Evolutionary conservation across 1,140 invertebrate genomes (phyloP).

Genomic region (Rhizoglyphus robini): DNA sequence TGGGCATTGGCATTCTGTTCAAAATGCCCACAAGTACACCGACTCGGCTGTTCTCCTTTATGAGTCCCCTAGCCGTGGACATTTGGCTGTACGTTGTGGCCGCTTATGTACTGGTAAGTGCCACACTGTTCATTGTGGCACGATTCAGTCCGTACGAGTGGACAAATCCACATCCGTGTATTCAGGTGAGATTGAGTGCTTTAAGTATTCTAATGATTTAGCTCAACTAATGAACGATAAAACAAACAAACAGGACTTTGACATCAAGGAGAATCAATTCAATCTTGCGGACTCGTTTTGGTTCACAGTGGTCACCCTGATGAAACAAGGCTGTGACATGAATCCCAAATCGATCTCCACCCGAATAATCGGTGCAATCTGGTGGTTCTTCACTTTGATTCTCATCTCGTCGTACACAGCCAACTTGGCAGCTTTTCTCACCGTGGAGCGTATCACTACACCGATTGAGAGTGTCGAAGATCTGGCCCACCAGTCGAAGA

Average conservation of each 20-base stretch:
- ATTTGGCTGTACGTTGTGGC: constrained; percentile 95
- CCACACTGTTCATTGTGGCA: constrained; percentile 76
- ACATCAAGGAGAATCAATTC: constrained; percentile 55
- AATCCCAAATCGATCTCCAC: constrained; percentile 33
- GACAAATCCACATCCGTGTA: constrained; percentile 54
- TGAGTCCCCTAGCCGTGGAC: constrained; percentile 75
- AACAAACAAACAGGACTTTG: constrained; percentile 26
- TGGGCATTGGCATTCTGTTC: constrained; percentile 49
- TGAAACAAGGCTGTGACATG: constrained; percentile 82
- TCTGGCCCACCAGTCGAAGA: constrained; percentile 79
- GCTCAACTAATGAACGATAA: constrained; percentile 8
- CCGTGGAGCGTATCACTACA: constrained; percentile 88
- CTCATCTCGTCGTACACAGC: constrained; percentile 97
- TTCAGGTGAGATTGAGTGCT: constrained; percentile 32
- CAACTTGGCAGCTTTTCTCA: constrained; percentile 90
- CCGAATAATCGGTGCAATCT: constrained; percentile 66
- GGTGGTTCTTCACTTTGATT: constrained; percentile 99
- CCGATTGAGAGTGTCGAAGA: constrained; percentile 93
- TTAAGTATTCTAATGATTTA: too few relatives aligned
- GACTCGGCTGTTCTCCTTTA: constrained; percentile 78
- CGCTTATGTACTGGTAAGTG: constrained; percentile 78
- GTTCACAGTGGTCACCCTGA: constrained; percentile 75
- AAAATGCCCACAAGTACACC: constrained; percentile 56
- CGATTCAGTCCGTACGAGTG: constrained; percentile 88
- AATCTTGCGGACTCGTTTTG: constrained; percentile 38